Percentiles rank a stretch among this genome's conserved stretches.
These are phyloP conservation scores for Drosophila parvula DNA, from an alignment of 1,140 invertebrate genomes.

Conservation along the genomic window DNA sequence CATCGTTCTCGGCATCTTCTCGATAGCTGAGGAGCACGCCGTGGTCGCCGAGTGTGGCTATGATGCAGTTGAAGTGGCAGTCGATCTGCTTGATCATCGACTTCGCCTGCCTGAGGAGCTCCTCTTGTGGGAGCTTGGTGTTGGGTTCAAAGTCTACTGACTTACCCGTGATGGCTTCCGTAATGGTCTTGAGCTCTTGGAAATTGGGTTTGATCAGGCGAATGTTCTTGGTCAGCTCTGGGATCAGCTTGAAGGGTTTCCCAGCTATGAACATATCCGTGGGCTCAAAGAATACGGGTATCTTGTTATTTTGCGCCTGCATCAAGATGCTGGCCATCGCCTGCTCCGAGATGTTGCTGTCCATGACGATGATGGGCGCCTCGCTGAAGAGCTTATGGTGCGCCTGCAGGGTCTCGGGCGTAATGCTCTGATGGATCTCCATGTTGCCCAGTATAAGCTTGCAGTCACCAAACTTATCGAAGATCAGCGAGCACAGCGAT, in stretches of 20 bases:
- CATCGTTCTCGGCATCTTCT: slow-evolving; percentile 57
- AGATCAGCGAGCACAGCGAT: slow-evolving; percentile 90
- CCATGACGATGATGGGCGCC: slow-evolving; percentile 90
- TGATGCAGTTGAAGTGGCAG: slow-evolving; percentile 85
- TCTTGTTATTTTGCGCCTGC: slow-evolving; percentile 86
- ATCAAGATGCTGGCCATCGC: slow-evolving; percentile 88
- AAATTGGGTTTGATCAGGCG: slow-evolving; percentile 90
- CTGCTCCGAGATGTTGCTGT: slow-evolving; percentile 90
- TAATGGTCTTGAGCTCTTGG: slow-evolving; percentile 87
- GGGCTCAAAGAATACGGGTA: slow-evolving; percentile 90
- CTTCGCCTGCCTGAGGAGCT: slow-evolving; percentile 50
- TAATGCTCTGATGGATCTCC: slow-evolving; percentile 90
- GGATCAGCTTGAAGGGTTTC: slow-evolving; percentile 85
- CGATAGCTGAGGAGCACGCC: slow-evolving; percentile 85
- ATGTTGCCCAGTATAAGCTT: slow-evolving; percentile 93
- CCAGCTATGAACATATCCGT: slow-evolving; percentile 87
- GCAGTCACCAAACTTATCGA: slow-evolving; percentile 91
- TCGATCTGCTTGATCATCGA: slow-evolving; percentile 61
- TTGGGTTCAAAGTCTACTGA: slow-evolving; percentile 15
- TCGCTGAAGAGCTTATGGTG: slow-evolving; percentile 85
- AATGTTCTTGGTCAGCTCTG: slow-evolving; percentile 83
- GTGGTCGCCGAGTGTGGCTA: slow-evolving; percentile 86
- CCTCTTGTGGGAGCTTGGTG: slow-evolving; percentile 17
- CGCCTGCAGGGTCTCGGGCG: slow-evolving; percentile 85
- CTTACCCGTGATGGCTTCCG: slow-evolving; percentile 57